Base-by-base conservation (phyloP, 2,113 vertebrate genomes). In the Callipepla californica region DNA sequence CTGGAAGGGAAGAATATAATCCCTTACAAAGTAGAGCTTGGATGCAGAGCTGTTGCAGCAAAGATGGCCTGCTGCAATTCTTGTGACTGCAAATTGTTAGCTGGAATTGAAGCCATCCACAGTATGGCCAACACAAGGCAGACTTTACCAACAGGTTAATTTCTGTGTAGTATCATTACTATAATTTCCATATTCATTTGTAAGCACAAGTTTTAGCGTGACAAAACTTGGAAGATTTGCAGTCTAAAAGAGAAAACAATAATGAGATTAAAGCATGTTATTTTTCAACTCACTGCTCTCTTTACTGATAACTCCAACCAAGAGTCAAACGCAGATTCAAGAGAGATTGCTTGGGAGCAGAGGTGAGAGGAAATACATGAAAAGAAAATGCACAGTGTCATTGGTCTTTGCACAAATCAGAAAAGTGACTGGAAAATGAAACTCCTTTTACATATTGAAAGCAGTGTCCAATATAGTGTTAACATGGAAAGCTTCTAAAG, bases 391-490 rank as follows among this genome's bases (percentile, higher is more conserved):
- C 19, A 66, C 16, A 66, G 8, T 23, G 36, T 44, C 79, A 63
- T 73, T 50, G 32, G 22, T 80, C 80, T 84, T 83, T 66, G 72
- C 83, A 69, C 34, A 78, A 85, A 87, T 80, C 72, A 44, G 76
- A 59, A 48, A 80, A 84, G 26, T 42, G 47, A 50, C 50, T 87
- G 80, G 84, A 87, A 91, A 86, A 90, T 92, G 85, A 76, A 95
- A 81, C 58, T 78, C 44, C 30, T 74, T 20, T 69, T 62, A 38
- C 55, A 36, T 67, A 48, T 6, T 77, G 81, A 70, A 50, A 50
- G 53, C 77, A 63, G n/a, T 51, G 47, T 80, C 66, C 82, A 21
- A 36, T 53, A 61, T 26, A 87, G 16, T 55, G 42, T 26, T 92
- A 47, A 50, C 78, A 73, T 16, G 69, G 65, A 50, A 83, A 82